Base-by-base conservation (phyloP, 1,140 invertebrate species). In the Lethrus apterus region DNA sequence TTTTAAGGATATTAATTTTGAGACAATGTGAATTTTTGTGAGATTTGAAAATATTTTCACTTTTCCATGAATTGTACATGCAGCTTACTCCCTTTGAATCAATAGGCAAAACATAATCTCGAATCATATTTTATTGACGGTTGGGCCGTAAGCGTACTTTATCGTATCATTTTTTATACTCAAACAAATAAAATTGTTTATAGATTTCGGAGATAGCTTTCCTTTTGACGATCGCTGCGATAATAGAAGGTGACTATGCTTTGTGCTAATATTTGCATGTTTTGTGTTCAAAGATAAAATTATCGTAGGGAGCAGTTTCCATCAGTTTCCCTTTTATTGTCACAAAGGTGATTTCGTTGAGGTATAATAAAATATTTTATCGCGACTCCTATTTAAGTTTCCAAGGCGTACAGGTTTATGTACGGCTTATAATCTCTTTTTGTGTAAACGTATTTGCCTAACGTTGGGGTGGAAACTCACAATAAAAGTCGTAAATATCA, bases 291-390 rank as follows among this genome's bases (percentile, higher is more conserved):
- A 38, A 50, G 48, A 50, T 50, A 46, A 46, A 50, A 50, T 49
- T 49, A 50, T 50, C 19, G 17, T 38, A n/a, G 31, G 26, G 18
- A 34, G 18, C 26, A 31, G 49, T 19, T 43, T 46, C 19, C 35
- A 36, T 50, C 20, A 29, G 48, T 23, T 41, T 32, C 38, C 29
- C 38, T 46, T 46, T 51, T 46, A 51, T 51, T 46, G 36, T 33
- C 33, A 41, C 35, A 35, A 47, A 51, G 50, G 50, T 51, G 40
- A 20, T 42, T 34, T 17, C 38, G 24, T 18, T 9, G 35, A 18
- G 31, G 18, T 40, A 51, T 33, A 50, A 41, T 50, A 51, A 47
- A 51, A 47, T 51, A 29, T 47, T 51, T 47, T 51, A 47, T 51
- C 50, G 50, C 38, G 23, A 42, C 20, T 30, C 13, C 34, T 38